phyloP scores from a whole-genome alignment of 2,888 invertebrate species.

The Oscheius sp. region DNA sequence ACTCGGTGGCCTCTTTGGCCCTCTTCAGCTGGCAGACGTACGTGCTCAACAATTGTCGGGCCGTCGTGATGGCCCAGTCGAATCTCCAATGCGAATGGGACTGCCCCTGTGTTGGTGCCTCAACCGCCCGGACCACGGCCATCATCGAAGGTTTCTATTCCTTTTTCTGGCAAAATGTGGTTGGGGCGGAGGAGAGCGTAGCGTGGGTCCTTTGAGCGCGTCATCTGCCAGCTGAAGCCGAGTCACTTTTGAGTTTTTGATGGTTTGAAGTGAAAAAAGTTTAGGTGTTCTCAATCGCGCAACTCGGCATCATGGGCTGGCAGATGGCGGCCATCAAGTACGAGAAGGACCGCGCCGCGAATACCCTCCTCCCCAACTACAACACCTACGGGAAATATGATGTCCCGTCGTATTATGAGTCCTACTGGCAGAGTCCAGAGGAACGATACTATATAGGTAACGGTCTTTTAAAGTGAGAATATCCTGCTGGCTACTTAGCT shows the following conservation, averaged over 20 bases:
- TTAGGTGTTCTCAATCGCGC: slow-evolving; percentile 69
- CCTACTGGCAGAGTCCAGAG: slow-evolving; percentile 71
- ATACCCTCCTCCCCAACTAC: slow-evolving; percentile 71
- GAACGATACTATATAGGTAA: slow-evolving; percentile 65
- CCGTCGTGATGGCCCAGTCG: slow-evolving; percentile 70
- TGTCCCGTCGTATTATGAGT: slow-evolving; percentile 71
- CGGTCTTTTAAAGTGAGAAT: background rate
- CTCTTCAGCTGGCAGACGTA: slow-evolving; percentile 72
- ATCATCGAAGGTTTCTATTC: slow-evolving; percentile 67
- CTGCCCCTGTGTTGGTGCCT: slow-evolving; percentile 72
- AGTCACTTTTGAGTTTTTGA: background rate
- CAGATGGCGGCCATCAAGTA: slow-evolving; percentile 73
- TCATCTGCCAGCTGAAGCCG: slow-evolving; percentile 23
- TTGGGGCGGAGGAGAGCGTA: background rate
- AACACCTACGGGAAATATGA: slow-evolving; percentile 71
- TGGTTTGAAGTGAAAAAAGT: slow-evolving; percentile 9
- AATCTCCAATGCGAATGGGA: slow-evolving; percentile 71
- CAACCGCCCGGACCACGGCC: slow-evolving; percentile 66
- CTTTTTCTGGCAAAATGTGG: background rate
- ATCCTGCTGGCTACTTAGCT: no score
- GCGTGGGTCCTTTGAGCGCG: slow-evolving; percentile 1
- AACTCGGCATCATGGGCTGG: slow-evolving; percentile 73
- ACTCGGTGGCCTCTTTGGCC: slow-evolving; percentile 64
- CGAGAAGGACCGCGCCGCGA: slow-evolving; percentile 71
- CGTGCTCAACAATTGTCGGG: slow-evolving; percentile 67